Conservation (phyloP, 2,888 invertebrate species). For the Augochlorella aurata region DNA sequence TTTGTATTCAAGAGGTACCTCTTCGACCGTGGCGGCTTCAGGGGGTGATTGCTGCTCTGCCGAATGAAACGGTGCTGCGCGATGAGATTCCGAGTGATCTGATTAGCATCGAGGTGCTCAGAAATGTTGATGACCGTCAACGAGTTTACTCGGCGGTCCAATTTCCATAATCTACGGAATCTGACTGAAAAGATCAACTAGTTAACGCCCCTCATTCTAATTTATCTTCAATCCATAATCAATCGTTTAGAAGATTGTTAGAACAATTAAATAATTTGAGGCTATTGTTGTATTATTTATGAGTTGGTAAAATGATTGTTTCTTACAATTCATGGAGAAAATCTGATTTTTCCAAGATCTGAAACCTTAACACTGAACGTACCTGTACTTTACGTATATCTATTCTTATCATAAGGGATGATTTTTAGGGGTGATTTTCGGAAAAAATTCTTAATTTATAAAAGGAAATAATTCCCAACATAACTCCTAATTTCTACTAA, state of each 20-base stretch:
- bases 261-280: too few species aligned
- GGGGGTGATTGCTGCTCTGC: constrained; percentile 4
- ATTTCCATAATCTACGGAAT: not conserved
- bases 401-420: too few species aligned
- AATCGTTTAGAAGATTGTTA: not conserved
- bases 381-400: too few species aligned
- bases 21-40: constrained; percentile 29
- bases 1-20: constrained; percentile 77
- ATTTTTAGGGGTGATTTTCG: too few species aligned
- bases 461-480: too few species aligned
- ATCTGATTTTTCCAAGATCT: too few species aligned
- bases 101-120: constrained; percentile 31
- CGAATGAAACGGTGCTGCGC: not conserved
- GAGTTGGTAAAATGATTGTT: too few species aligned
- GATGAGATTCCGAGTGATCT: constrained; percentile 29
- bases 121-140: constrained; percentile 33
- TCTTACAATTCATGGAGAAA: too few species aligned
- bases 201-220: not conserved
- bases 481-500: too few species aligned
- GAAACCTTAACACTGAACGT: too few species aligned
- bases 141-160: not conserved
- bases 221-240: not conserved
- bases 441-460: too few species aligned
- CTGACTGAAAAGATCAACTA: not conserved
- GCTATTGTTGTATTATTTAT: too few species aligned